Base-by-base conservation (phyloP, 2,888 invertebrate genomes). In the Dryadula phaetusa region DNA sequence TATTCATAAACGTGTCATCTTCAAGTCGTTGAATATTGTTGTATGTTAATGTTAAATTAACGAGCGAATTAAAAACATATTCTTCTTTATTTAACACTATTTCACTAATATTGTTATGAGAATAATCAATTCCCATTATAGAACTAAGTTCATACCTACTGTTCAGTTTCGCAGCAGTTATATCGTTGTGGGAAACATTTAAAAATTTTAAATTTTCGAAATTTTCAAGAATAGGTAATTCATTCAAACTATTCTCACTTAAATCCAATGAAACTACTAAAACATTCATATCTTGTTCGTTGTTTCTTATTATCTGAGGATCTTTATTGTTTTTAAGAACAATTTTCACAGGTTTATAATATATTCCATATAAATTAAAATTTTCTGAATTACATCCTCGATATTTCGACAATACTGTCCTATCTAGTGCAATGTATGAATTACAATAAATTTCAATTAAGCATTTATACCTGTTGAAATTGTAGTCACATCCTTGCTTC, bases 91-190 rank as follows among this genome's bases (percentile, higher is more conserved):
- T 4, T 0, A 77, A 65, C 60, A 68, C 61, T 14, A 87, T 79
- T 34, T 72, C 65, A 40, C 54, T 75, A 12, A 90, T 86, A 4
- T 42, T 73, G 65, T 89, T 90, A 63, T 82, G 71, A 0, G 90
- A 90, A 7, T 83, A 76, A 75, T 89, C 81, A 32, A 89, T 72
- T 63, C 78, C 76, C 25, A 25, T 66, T 25, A 90, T 71, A 2
- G 49, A 49, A 1, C 40, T 53, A 0, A 87, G 69, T 14, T 79
- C 66, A 3, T 72, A 1, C 1, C 0, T 0, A 56, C 84, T 86
- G 1, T 74, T 79, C 2, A 90, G 69, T 44, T 73, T 73, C 12
- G 84, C 87, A 4, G 62, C 72, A 0, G 66, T 74, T 1, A 89
- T 47, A 0, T 54, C 37, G 66, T 87, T 88, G 12, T 70, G 64